phyloP scores from a whole-genome alignment of 2,113 vertebrate genomes.

The Typhlomys cinereus region DNA sequence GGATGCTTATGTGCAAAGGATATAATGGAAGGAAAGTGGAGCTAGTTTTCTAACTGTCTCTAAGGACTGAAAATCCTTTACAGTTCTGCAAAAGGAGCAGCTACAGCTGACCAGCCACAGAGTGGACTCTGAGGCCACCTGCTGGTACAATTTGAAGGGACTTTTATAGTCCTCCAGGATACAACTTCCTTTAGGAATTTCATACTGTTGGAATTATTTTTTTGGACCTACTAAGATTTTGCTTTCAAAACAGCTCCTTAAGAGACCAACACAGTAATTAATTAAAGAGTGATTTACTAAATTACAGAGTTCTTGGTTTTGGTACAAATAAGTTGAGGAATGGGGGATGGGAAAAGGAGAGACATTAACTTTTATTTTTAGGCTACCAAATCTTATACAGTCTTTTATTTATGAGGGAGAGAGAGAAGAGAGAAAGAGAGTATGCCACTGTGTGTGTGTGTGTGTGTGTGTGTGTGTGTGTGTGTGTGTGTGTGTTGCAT shows the following conservation, averaged over 20 bases:
- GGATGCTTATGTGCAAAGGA: not conserved
- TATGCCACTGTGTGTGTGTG: too few species aligned
- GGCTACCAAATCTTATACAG: not conserved
- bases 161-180: not conserved
- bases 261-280: not conserved
- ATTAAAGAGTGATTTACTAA: not conserved
- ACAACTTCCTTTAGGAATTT: not conserved
- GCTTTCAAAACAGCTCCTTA: not conserved
- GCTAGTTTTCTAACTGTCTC: not conserved
- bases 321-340: not conserved
- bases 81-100: not conserved
- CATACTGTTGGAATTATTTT: not conserved
- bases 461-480: too few species aligned
- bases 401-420: too few species aligned
- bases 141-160: conserved; percentile 15
- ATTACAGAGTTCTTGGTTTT: not conserved
- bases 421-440: too few species aligned
- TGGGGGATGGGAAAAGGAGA: not conserved
- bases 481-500: too few species aligned
- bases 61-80: not conserved
- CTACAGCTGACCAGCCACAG: not conserved
- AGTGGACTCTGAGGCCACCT: conserved; percentile 57
- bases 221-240: not conserved
- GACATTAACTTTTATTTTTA: not conserved
- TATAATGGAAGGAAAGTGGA: not conserved